phyloP scores from a whole-genome alignment of 2,113 vertebrate species.

The Mormyrus lacerda region DNA sequence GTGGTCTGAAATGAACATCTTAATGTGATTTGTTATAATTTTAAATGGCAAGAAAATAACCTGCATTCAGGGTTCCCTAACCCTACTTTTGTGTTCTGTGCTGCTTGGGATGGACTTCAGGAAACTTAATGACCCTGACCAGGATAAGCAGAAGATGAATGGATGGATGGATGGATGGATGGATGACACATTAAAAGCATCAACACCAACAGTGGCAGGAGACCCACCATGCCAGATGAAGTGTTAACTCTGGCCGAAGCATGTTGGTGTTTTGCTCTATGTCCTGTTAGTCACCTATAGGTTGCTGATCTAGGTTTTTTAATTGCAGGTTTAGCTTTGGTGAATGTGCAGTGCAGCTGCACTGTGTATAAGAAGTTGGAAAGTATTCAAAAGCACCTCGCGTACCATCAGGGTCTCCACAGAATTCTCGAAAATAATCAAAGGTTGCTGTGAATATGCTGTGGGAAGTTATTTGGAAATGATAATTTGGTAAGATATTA shows the following conservation, averaged over 20 bases:
- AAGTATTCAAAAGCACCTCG: neutral
- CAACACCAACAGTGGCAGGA: neutral
- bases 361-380: neutral
- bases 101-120: neutral
- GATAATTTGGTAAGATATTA: neutral
- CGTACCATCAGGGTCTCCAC: neutral
- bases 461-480: neutral
- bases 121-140: neutral
- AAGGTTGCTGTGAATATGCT: neutral
- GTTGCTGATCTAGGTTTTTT: neutral
- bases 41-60: neutral
- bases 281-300: neutral
- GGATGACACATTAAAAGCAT: neutral
- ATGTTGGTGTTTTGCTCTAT: neutral
- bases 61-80: neutral
- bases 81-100: neutral
- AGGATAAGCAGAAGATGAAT: neutral
- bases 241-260: neutral
- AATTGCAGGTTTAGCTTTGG: neutral
- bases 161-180: neutral
- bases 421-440: neutral
- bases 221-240: neutral
- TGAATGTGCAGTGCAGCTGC: neutral
- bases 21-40: neutral
- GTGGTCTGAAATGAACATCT: neutral